Percentiles rank a stretch among this genome's conserved stretches.
These are phyloP conservation scores for Lichenostomus cassidix DNA, from an alignment of 2,113 vertebrate genomes.

Conservation along the genomic window DNA sequence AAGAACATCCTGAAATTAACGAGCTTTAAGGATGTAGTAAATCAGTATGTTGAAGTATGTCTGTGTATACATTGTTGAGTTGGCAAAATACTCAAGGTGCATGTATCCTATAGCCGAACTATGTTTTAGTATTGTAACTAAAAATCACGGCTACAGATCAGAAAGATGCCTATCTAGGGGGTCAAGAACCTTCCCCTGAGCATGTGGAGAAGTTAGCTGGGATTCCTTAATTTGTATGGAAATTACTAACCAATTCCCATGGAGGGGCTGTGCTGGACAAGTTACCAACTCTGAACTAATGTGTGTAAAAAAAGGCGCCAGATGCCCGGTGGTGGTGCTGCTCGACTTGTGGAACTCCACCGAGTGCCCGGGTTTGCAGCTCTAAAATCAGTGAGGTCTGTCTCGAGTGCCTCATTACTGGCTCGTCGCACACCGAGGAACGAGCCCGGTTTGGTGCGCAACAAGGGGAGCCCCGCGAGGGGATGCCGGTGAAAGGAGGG, in stretches of 20 bases:
- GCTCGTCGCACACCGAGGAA: not conserved
- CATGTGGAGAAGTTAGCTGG: rapidly evolving
- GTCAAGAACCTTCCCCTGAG: not conserved
- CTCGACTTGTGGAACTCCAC: no score
- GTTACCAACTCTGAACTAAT: not conserved
- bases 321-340: rapidly evolving
- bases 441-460: no score
- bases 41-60: no score
- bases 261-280: no score
- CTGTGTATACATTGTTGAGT: not conserved
- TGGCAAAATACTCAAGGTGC: not conserved
- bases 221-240: not conserved
- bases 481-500: rapidly evolving
- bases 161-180: rapidly evolving
- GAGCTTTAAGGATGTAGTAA: not conserved
- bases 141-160: not conserved
- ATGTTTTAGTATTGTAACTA: not conserved
- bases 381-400: rapidly evolving
- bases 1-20: not conserved
- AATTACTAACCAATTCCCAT: rapidly evolving
- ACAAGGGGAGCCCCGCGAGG: no score
- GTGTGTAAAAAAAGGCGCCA: rapidly evolving
- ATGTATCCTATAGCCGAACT: not conserved
- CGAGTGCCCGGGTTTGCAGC: not conserved
- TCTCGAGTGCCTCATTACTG: rapidly evolving